A percentile compares a stretch with the other conserved stretches of the same genome.
These are phyloP conservation scores for Manacus vitellinus DNA, from an alignment of 2,113 vertebrate genomes.

Conservation along the genomic window DNA sequence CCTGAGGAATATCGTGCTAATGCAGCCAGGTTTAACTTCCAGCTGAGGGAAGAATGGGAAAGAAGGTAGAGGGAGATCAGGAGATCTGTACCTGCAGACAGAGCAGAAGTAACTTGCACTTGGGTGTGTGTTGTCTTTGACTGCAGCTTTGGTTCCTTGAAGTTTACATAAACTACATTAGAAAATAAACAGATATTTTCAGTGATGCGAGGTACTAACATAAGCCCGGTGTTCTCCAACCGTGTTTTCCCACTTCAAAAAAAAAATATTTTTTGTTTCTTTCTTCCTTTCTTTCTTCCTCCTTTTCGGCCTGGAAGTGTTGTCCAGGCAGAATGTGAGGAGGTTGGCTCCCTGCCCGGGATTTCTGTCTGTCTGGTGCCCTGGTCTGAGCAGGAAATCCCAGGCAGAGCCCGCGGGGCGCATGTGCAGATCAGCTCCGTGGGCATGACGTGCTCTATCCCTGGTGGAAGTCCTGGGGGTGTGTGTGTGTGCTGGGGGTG, in stretches of 20 bases:
- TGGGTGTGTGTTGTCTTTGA: not conserved
- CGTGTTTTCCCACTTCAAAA: not conserved
- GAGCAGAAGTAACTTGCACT: not conserved
- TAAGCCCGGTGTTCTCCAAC: not conserved
- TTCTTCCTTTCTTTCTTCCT: not conserved
- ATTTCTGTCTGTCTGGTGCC: conserved; percentile 18
- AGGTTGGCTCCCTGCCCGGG: not conserved
- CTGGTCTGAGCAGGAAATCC: conserved; percentile 33
- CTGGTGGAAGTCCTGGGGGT: rapidly evolving
- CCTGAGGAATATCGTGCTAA: not conserved
- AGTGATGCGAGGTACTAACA: not conserved
- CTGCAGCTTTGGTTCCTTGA: not conserved
- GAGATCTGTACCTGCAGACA: not conserved
- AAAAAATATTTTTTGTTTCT: not conserved
- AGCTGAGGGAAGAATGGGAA: not conserved
- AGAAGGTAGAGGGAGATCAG: not conserved
- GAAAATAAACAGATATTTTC: not conserved
- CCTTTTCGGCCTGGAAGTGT: not conserved
- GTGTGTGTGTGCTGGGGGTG: not conserved
- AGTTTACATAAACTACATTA: not conserved
- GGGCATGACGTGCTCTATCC: rapidly evolving
- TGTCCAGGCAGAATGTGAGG: not conserved
- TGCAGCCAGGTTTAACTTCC: not conserved
- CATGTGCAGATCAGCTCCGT: not conserved
- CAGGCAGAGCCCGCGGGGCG: not conserved